Base-by-base conservation (phyloP, 2,113 vertebrate genomes). In the Istiophorus platypterus region DNA sequence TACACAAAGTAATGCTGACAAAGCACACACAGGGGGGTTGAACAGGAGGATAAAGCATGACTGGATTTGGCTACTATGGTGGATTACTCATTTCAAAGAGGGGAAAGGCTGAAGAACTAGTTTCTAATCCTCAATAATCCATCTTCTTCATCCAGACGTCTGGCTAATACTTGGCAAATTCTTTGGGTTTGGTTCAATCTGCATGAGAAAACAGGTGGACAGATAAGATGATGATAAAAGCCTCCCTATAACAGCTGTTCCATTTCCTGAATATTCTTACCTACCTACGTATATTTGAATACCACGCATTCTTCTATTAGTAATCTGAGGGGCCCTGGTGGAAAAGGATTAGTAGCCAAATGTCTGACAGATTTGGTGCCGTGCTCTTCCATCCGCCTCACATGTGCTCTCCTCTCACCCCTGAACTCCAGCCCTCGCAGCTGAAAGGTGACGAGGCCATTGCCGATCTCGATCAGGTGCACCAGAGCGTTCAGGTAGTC, bases 401-500 rank as follows among this genome's bases (percentile, higher is more conserved):
- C 2, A 7, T 7, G 1, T 54, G 67, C 41, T 37, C 37, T 58
- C 22, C 7, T 17, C 95, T 95, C 78, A 97, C 97, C 97, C 86
- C 97, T 95, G 90, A 98, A 98, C 94, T 98, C 97, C 63, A 98
- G 94, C 80, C 97, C 96, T 5, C 97, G 89, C 39, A 98, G 96
- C 94, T 98, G 97, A 85, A 98, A 98, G 85, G 97, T 98, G 87
- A 97, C 94, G 0, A 98, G 94, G 51, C 97, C 97, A 5, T 98
- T 97, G 88, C 97, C 97, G 9, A 98, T 96, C 95, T 98, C 97
- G 0, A 98, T 95, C 67, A 98, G 95, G 89, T 98, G 97, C 76
- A 98, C 97, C 54, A 98, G 94, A 3, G 97, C 97, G 2, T 98
- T 97, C 92, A 98, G 95, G 95, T 97, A 97, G 95, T 97, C 97